Conservation (phyloP, 2,797 vertebrate species). For the Artibeus lituratus region DNA sequence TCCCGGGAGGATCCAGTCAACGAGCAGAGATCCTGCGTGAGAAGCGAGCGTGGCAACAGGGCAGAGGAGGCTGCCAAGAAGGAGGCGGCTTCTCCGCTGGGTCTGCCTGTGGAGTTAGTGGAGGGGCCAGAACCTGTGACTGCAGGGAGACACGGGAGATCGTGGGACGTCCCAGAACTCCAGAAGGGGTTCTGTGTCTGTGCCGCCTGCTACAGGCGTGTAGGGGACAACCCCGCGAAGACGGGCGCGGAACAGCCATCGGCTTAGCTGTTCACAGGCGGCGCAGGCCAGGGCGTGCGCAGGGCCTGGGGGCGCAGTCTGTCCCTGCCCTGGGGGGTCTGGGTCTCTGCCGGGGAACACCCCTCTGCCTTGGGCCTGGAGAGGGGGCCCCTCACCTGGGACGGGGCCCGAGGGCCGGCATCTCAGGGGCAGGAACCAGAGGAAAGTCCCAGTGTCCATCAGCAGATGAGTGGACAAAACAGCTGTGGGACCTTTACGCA, state of each 20-base stretch:
- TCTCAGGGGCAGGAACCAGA: neutral
- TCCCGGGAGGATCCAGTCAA: rapidly evolving
- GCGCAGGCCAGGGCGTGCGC: neutral
- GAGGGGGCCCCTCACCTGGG: neutral
- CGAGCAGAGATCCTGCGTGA: rapidly evolving
- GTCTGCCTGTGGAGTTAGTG: neutral
- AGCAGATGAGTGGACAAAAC: too few relatives aligned
- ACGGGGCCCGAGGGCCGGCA: neutral
- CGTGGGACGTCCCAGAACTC: rapidly evolving
- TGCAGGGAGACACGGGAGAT: neutral
- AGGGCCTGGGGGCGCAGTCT: neutral
- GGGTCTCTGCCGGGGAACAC: neutral
- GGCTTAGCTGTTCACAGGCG: rapidly evolving
- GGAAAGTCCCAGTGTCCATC: neutral
- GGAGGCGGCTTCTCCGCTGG: neutral
- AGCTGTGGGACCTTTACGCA: too few relatives aligned
- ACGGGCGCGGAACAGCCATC: rapidly evolving
- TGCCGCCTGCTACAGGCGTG: neutral
- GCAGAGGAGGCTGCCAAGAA: neutral
- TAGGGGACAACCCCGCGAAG: neutral
- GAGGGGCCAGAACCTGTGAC: neutral
- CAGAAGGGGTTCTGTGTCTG: neutral
- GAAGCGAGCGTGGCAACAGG: rapidly evolving
- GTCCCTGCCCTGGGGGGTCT: neutral
- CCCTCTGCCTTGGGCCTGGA: neutral